These are phyloP conservation scores for Phylloscopus whistleri DNA, from an alignment of 2,113 vertebrate species.

Conservation along the genomic window DNA sequence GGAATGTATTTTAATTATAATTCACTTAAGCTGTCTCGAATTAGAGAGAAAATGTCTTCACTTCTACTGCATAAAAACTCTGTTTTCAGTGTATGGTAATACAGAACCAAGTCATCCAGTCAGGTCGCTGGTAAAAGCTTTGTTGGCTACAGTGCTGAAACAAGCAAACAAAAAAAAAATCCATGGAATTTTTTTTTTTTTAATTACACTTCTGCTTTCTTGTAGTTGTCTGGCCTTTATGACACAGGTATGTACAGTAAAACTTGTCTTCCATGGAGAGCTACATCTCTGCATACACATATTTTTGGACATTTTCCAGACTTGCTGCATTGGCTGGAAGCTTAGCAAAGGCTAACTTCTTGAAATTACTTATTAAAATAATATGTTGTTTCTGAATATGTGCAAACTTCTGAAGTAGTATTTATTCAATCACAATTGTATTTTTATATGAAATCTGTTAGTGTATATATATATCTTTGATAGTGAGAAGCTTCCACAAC, in stretches of 20 bases:
- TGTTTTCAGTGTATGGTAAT: neutral
- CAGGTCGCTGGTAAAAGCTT: neutral
- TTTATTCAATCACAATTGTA: neutral
- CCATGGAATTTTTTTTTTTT: neutral
- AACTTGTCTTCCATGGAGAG: neutral
- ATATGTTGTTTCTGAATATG: neutral
- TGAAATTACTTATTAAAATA: neutral
- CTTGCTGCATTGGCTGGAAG: neutral
- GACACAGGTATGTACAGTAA: neutral
- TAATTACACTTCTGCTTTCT: neutral
- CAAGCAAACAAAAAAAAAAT: neutral
- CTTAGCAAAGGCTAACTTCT: neutral
- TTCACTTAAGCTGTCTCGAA: neutral
- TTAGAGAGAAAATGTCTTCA: neutral
- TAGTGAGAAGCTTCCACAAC: neutral
- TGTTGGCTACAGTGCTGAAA: neutral
- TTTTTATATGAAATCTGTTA: neutral
- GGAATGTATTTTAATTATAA: neutral
- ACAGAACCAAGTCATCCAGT: neutral
- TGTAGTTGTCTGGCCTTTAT: neutral
- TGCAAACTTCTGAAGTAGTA: neutral
- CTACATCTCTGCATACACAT: neutral
- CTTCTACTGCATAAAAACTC: neutral
- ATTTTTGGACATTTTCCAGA: neutral
- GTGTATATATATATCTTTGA: neutral